Base-by-base conservation (phyloP, 2,113 vertebrate species). In the Osmerus mordax region DNA sequence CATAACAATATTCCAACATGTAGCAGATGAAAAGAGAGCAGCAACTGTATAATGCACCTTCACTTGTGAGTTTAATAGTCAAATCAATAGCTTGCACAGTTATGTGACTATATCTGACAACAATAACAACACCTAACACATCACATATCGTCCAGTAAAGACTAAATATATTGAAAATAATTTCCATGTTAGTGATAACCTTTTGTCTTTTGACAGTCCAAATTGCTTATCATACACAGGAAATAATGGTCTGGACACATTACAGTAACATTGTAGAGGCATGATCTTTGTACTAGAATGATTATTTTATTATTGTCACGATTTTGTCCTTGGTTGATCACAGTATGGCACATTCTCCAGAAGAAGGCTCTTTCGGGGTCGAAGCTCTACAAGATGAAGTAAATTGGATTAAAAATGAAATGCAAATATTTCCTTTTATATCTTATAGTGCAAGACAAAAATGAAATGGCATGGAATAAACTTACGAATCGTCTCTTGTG, bases 291-390 rank as follows among this genome's bases (percentile, higher is more conserved):
- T 47, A 47, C 41, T 47, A 11, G 41, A 47, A 47, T 47, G 9
- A 47, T 47, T 12, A 47, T 28, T 32, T 51, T 65, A 18, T 51
- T 65, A 18, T 14, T 5, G 2, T 90, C 83, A 92, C 0, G 80
- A 72, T 67, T 86, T 91, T 81, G 83, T 89, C 69, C 85, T 84
- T 16, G 92, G 92, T 32, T 86, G 58, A 58, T 93, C 91, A 85
- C 86, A 87, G 78, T 90, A 93, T 0, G 92, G 92, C 3, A 91
- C 86, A 41, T 93, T 93, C 80, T 93, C 91, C 47, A 91, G 73
- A 0, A 93, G 74, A 41, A 89, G 87, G 14, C 69, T 74, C 12
- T 91, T 78, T 73, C 92, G 86, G 14, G 91, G 90, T 36, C 91
- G 87, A 59, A 93, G 88, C 70, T 87, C 92, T 93, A 80, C 12